These are phyloP conservation scores for Anadara kagoshimensis DNA, from an alignment of 1,140 invertebrate genomes.

Conservation along the genomic window DNA sequence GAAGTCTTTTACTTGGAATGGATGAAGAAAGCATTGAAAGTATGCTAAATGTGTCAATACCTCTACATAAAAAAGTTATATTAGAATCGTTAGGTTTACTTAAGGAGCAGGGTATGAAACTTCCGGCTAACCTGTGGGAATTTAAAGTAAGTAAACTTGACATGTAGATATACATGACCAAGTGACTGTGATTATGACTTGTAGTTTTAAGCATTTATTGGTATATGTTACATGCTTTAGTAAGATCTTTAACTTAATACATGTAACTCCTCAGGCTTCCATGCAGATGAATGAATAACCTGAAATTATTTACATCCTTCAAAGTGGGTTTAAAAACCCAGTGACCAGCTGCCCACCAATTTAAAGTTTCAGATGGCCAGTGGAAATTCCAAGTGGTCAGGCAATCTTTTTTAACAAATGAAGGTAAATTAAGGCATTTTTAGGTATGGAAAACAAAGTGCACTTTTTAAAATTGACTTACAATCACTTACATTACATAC, in stretches of 20 bases:
- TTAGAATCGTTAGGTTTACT: constrained; percentile 47
- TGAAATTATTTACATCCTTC: no score
- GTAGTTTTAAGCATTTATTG: neutral
- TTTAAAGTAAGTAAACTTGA: constrained; percentile 58
- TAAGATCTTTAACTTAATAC: neutral
- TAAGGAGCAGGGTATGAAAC: constrained; percentile 53
- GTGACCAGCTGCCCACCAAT: no score
- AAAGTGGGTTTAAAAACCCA: no score
- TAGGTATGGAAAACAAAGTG: no score
- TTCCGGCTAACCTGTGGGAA: constrained; percentile 63
- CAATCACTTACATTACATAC: no score
- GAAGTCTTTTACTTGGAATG: constrained; percentile 50
- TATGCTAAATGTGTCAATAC: constrained; percentile 54
- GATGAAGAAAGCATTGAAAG: constrained; percentile 46
- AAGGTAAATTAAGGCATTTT: no score
- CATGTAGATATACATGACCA: neutral
- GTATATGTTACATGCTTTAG: no score
- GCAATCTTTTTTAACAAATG: no score
- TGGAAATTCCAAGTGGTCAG: no score
- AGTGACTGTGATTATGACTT: neutral
- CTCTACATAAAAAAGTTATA: constrained; percentile 54
- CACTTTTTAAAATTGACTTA: no score
- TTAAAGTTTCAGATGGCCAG: no score
- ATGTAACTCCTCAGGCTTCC: neutral
- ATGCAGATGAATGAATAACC: neutral